Conservation (phyloP, 2,888 invertebrate species). For the Trachelus tabidus region DNA sequence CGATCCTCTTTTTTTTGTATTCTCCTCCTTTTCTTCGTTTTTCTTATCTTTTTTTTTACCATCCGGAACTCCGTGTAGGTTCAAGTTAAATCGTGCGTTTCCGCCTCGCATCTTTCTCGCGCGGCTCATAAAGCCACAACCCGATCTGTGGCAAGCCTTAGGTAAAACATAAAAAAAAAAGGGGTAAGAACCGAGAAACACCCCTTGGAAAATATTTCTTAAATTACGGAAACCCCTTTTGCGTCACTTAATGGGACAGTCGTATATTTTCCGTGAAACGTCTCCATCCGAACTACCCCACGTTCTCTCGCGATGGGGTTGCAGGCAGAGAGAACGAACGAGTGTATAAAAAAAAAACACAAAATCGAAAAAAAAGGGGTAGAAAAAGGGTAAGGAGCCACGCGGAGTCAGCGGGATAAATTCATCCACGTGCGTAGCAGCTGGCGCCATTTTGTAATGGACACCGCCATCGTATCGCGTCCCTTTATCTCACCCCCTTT, state of each 20-base stretch:
- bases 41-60: too few relatives aligned
- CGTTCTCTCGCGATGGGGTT: too few relatives aligned
- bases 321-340: not conserved
- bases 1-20: too few relatives aligned
- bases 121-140: not conserved
- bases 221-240: constrained; percentile 2
- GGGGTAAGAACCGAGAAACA: too few relatives aligned
- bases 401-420: not conserved
- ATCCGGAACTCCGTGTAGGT: too few relatives aligned
- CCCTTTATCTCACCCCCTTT: not conserved
- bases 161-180: too few relatives aligned
- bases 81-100: too few relatives aligned
- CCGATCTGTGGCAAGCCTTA: not conserved
- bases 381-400: too few relatives aligned
- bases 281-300: not conserved
- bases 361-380: too few relatives aligned
- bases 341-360: not conserved
- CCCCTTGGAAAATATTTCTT: not conserved
- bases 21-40: too few relatives aligned
- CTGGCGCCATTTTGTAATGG: constrained; percentile 55
- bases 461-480: constrained; percentile 45
- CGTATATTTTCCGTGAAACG: not conserved
- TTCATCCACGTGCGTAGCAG: constrained; percentile 6
- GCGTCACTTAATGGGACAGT: not conserved
- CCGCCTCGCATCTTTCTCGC: too few relatives aligned